phyloP scores from a whole-genome alignment of 2,113 vertebrate species.

The Motacilla alba region DNA sequence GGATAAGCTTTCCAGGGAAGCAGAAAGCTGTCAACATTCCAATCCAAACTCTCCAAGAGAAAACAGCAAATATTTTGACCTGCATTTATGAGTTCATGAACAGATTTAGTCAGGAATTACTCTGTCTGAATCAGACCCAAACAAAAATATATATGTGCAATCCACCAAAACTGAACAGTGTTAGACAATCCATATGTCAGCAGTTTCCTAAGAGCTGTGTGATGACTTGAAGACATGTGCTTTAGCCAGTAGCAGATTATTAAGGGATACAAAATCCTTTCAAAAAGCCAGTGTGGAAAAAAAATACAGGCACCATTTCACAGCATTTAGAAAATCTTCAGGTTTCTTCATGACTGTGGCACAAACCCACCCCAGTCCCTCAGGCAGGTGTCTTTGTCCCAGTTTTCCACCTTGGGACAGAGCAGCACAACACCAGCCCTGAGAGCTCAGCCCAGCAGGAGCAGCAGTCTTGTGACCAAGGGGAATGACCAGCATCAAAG shows the following conservation, averaged over 20 bases:
- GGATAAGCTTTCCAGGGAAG: neutral
- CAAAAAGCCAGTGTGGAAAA: neutral
- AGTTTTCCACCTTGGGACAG: neutral
- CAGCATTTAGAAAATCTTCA: neutral
- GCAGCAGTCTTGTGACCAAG: fast-evolving
- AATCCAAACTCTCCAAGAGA: neutral
- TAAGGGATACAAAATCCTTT: neutral
- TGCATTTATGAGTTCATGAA: neutral
- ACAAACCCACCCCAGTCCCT: neutral
- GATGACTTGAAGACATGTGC: neutral
- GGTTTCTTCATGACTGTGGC: neutral
- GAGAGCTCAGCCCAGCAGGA: neutral
- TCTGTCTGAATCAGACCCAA: neutral
- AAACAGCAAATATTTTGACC: neutral
- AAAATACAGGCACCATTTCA: neutral
- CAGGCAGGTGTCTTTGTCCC: neutral
- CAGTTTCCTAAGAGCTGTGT: neutral
- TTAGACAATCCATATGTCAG: neutral
- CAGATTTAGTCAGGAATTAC: neutral
- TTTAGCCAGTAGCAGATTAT: neutral
- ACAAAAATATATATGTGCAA: neutral
- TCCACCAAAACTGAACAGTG: neutral
- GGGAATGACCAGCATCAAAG: neutral
- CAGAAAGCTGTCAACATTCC: neutral
- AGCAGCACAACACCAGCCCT: neutral